These are phyloP conservation scores for Ciconia nigra DNA, from an alignment of 2,797 vertebrate genomes.

Conservation along the genomic window DNA sequence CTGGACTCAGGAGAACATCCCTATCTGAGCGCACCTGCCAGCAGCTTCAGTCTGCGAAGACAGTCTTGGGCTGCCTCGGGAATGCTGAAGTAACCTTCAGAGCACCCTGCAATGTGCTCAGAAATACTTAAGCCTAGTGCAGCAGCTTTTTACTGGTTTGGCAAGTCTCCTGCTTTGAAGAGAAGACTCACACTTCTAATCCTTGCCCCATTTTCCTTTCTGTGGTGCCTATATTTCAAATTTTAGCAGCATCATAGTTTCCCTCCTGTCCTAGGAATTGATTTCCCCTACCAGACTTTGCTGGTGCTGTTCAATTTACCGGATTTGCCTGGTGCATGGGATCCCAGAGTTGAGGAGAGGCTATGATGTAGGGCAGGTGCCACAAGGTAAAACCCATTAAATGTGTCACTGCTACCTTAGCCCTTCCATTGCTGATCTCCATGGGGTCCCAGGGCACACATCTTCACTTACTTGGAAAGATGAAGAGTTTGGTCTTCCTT, in stretches of 20 bases:
- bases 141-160: not conserved
- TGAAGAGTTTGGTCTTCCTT: not conserved
- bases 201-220: not conserved
- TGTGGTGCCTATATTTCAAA: not conserved
- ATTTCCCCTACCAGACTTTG: not conserved
- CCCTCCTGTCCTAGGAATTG: not conserved
- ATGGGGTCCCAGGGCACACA: not conserved
- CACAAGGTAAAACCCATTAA: not conserved
- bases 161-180: not conserved
- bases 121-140: not conserved
- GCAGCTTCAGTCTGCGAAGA: not conserved
- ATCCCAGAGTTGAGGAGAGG: not conserved
- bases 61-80: not conserved
- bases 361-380: not conserved
- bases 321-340: not conserved
- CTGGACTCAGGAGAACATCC: not conserved
- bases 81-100: not conserved
- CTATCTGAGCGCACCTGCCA: not conserved
- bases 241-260: not conserved
- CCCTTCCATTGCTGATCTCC: accelerated
- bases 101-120: not conserved
- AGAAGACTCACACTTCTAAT: not conserved
- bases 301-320: not conserved
- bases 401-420: not conserved
- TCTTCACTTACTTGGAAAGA: not conserved